A percentile compares a stretch with the other conserved stretches of the same genome.
These are phyloP conservation scores for Pseudorhombus dupliciocellatus DNA, from an alignment of 2,113 vertebrate species.

Conservation along the genomic window DNA sequence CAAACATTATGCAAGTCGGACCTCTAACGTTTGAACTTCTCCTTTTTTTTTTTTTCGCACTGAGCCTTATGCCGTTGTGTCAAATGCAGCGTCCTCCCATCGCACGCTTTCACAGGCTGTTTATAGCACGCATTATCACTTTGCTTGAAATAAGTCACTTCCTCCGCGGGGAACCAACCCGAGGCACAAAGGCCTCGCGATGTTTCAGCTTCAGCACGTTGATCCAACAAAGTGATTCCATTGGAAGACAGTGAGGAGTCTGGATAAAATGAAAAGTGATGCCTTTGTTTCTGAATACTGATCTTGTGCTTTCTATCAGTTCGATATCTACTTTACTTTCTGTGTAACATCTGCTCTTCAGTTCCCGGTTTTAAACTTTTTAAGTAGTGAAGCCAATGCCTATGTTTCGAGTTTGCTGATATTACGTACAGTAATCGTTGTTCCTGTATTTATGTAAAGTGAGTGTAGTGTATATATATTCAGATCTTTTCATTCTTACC, in stretches of 20 bases:
- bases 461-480: slow-evolving; percentile 99
- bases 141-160: slow-evolving; percentile 69
- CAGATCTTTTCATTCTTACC: slow-evolving; percentile 95
- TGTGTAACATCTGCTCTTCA: slow-evolving; percentile 87
- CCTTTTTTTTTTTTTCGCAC: slow-evolving; percentile 67
- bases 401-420: slow-evolving; percentile 96
- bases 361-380: slow-evolving; percentile 86
- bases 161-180: slow-evolving; percentile 42
- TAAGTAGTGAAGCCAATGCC: slow-evolving; percentile 92
- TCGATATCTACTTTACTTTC: slow-evolving; percentile 79
- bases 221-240: slow-evolving; percentile 41
- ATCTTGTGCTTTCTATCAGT: slow-evolving; percentile 67
- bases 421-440: slow-evolving; percentile 95
- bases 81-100: slow-evolving; percentile 64
- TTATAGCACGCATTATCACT: slow-evolving; percentile 65
- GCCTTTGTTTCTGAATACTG: slow-evolving; percentile 67
- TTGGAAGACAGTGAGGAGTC: slow-evolving; percentile 42
- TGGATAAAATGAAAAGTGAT: slow-evolving; percentile 41
- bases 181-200: slow-evolving; percentile 51
- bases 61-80: slow-evolving; percentile 79
- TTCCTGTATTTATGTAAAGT: slow-evolving; percentile 99
- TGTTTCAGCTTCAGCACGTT: slow-evolving; percentile 51
- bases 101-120: slow-evolving; percentile 62
- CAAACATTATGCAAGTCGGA: slow-evolving; percentile 75
- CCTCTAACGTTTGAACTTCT: slow-evolving; percentile 64